Evolutionary conservation across 2,888 invertebrate species (phyloP), one percentile per base, ranked within the genome.

Genomic region (Conops quadrifasciatus): DNA sequence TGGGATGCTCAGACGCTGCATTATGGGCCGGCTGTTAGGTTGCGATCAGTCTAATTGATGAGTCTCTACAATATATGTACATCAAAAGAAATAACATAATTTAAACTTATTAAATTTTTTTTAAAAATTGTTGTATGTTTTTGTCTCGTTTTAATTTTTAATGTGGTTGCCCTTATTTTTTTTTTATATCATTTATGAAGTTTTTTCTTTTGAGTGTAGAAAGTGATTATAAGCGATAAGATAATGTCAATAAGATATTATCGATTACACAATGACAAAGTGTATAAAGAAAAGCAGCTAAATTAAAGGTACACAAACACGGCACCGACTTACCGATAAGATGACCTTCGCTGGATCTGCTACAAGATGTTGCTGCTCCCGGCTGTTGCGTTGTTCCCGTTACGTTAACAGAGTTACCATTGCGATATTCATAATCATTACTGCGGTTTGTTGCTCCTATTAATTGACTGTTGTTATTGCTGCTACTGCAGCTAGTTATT

Each of bases 261-360:
- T 30, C n/a, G 16, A 59, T 30, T 59, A 15, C 9, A 5, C n/a
- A 51, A 15, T 19, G n/a, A 9, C 21, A 51, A 19, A 21, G 5
- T 51, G 5, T 5, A 51, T 21, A 51, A 51, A 21, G 2, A 51
- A 26, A 26, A 28, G 1, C n/a, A 19, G 30, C 13, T 11, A 11
- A 63, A 36, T 43, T 43, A 63, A 3, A 47, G 64, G 19, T 11
- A 19, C n/a, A 53, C 16, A 24, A 28, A 15, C 19, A 47, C 16
- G 19, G 43, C 19, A 21, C 16, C 11, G 36, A 58, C 67, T 67
- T 26, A 82, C 82, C 82, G 72, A 78, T 74, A 69, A 77, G 75
- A 72, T 79, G 78, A 77, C 77, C 78, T 78, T 80, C 83, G 75
- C 77, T 77, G 75, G 77, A 77, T 75, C 74, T 75, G 72, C 71